Evolutionary conservation across 2,797 vertebrate species (phyloP), one percentile per base, ranked within the genome.

Genomic region (Salarias fasciatus): DNA sequence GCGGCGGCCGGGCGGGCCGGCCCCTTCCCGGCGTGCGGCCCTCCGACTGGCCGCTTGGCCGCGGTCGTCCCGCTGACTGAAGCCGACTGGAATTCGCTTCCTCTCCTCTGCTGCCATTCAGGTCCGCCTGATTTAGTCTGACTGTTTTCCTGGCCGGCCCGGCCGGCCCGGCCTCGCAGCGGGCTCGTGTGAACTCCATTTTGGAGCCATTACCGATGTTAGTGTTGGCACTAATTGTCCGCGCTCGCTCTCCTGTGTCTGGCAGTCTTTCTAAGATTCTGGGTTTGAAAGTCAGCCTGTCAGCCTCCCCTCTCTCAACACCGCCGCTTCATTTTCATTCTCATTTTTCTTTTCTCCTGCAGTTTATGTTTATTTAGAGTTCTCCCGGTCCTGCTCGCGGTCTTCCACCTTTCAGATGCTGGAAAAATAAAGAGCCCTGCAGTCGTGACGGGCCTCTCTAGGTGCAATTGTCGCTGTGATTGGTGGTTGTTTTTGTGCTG

Each of bases 171-270:
- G 77, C 70, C 61, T 55, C 70, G 75, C 73, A 71, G 67, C 65
- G 51, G 84, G 83, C 84, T 88, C 13, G 76, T 86, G 87, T 92
- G 86, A 91, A 88, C 86, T 90, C 84, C 75, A 86, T 90, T 91
- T 85, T 77, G 70, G 84, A 89, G 84, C 87, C 84, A 88, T 90
- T 91, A 87, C 75, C 86, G 75, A 55, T 92, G 90, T 92, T 92
- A 79, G 83, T 91, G 82, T 92, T 92, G 91, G 91, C 89, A 88
- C 86, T 91, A 90, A 91, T 91, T 89, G 82, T 84, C 81, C 63
- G 67, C 35, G 52, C 82, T 79, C 75, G 77, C 72, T 83, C 83
- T 71, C 62, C 68, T 24, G 60, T 74, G 69, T 82, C 86, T 89
- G 87, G 85, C 80, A 77, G 75, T 74, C 63, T 80, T 72, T 77